These are phyloP conservation scores for Bujurquina vittata DNA, from an alignment of 2,113 vertebrate genomes.

Conservation along the genomic window DNA sequence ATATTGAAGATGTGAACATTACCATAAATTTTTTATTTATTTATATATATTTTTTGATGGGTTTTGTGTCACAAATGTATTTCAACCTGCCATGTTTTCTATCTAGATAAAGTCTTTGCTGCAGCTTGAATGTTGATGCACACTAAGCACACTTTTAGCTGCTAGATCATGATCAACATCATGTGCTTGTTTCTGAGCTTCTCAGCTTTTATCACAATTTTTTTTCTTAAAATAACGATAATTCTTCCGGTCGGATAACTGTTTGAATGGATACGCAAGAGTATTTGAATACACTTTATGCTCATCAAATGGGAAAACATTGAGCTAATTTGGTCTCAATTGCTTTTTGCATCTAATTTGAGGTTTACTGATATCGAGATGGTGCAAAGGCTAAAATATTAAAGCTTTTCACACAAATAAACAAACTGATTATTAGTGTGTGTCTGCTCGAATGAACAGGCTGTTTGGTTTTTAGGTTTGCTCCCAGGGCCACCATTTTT, in stretches of 20 bases:
- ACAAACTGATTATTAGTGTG: background rate
- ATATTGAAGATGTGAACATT: background rate
- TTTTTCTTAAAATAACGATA: too few species aligned
- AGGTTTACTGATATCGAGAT: background rate
- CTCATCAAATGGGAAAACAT: background rate
- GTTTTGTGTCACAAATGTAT: background rate
- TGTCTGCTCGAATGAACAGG: background rate
- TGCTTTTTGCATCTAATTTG: background rate
- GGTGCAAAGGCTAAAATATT: background rate
- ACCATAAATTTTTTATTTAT: background rate
- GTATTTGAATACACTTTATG: background rate
- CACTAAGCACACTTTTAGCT: constrained; percentile 18
- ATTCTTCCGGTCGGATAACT: background rate
- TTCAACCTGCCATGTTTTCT: background rate
- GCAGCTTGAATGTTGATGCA: background rate
- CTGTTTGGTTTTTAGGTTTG: background rate
- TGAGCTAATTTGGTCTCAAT: background rate
- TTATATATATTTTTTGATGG: background rate
- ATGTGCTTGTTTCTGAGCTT: constrained; percentile 17
- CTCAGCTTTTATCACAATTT: background rate
- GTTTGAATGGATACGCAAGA: constrained; percentile 15
- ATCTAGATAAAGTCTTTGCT: background rate
- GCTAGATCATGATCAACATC: constrained; percentile 5
- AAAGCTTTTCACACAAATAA: background rate
- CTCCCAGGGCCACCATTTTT: background rate